These are phyloP conservation scores for Dallia pectoralis DNA, from an alignment of 2,797 vertebrate species.

Conservation along the genomic window DNA sequence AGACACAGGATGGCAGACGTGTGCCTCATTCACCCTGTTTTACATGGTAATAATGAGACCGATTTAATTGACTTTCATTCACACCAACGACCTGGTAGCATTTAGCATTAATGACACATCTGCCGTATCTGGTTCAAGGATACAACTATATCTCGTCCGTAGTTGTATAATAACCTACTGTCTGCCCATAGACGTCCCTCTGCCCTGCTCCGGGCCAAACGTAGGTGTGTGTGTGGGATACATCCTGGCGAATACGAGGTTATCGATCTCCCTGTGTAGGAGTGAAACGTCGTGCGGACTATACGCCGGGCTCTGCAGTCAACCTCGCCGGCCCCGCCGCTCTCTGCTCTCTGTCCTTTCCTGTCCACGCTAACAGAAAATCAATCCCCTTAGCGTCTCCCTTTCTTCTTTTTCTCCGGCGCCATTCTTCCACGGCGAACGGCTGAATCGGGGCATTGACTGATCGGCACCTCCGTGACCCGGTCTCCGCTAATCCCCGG, in stretches of 20 bases:
- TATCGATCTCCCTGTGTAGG: constrained; percentile 60
- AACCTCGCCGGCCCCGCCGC: constrained; percentile 35
- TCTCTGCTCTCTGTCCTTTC: constrained; percentile 64
- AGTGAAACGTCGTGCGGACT: constrained; percentile 52
- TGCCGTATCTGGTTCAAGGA: too few relatives aligned
- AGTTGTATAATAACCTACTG: too few relatives aligned
- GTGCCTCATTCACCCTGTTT: too few relatives aligned
- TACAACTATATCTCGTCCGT: too few relatives aligned
- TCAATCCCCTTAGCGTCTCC: constrained; percentile 77
- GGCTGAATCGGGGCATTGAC: constrained; percentile 52
- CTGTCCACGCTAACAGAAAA: constrained; percentile 76
- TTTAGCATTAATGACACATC: too few relatives aligned
- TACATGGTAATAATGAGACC: too few relatives aligned
- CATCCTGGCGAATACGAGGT: constrained; percentile 6
- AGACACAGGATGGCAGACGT: too few relatives aligned
- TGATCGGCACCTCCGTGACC: constrained; percentile 37
- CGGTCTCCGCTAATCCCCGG: constrained; percentile 42
- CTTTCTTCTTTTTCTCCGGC: constrained; percentile 58
- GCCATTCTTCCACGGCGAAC: constrained; percentile 30
- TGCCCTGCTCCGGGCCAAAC: constrained; percentile 13
- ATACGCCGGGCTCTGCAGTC: constrained; percentile 50
- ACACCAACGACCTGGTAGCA: too few relatives aligned
- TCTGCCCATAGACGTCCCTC: too few relatives aligned
- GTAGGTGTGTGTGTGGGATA: constrained; percentile 18
- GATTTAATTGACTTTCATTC: too few relatives aligned